These are phyloP conservation scores for Hemicentrotus pulcherrimus DNA, from an alignment of 35 echinoderm and acorn worm species.

Conservation along the genomic window DNA sequence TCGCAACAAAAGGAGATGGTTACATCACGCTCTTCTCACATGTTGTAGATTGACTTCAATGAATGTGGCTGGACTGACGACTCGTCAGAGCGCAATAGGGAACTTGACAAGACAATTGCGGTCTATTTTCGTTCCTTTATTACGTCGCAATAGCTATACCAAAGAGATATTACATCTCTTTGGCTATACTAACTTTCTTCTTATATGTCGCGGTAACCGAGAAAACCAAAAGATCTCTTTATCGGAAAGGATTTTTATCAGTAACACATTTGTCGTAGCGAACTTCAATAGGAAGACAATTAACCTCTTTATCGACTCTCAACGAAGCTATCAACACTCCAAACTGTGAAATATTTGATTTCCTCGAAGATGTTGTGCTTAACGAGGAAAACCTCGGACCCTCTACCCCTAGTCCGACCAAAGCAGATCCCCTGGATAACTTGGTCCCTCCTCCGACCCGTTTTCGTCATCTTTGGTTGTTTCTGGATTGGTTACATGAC, in stretches of 20 bases:
- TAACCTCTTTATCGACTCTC: too few species aligned
- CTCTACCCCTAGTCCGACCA: neutral
- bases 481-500: conserved; percentile 41
- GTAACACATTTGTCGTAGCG: too few species aligned
- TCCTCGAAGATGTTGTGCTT: neutral
- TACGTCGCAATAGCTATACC: neutral
- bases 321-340: neutral
- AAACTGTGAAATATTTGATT: neutral
- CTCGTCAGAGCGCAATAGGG: neutral
- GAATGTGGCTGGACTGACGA: too few species aligned
- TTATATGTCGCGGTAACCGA: neutral
- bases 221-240: too few species aligned
- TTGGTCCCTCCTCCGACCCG: neutral
- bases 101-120: neutral
- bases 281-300: too few species aligned
- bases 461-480: neutral
- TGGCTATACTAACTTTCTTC: neutral
- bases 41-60: neutral
- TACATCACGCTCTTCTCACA: neutral
- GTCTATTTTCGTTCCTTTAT: neutral
- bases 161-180: neutral
- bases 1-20: neutral
- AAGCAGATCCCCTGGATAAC: neutral
- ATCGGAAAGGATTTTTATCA: too few species aligned
- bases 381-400: neutral